These are phyloP conservation scores for Hedychridium roseum DNA, from an alignment of 2,888 invertebrate species.

Conservation along the genomic window DNA sequence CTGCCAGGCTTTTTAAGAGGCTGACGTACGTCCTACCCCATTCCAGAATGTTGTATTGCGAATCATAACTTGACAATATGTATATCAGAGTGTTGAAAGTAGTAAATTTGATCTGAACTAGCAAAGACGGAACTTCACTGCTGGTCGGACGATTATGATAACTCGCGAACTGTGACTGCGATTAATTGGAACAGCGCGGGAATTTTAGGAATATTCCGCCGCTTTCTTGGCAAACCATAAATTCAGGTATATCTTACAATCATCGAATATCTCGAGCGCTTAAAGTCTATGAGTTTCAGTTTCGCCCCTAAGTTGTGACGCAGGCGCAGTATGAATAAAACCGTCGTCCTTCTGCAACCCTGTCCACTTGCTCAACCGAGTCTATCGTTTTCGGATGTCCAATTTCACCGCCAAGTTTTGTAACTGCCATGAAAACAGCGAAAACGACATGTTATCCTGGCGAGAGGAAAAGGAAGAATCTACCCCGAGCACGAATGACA, in stretches of 20 bases:
- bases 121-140: neutral
- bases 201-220: neutral
- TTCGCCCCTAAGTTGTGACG: neutral
- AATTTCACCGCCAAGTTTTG: neutral
- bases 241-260: too few species aligned
- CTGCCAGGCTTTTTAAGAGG: slow-evolving; percentile 53
- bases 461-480: slow-evolving; percentile 13
- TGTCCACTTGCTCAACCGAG: too few species aligned
- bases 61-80: slow-evolving; percentile 24
- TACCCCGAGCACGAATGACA: slow-evolving; percentile 7
- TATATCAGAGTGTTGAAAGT: neutral
- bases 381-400: neutral
- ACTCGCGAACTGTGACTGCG: neutral
- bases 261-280: neutral
- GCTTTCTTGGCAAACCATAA: neutral
- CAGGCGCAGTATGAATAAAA: too few species aligned
- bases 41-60: slow-evolving; percentile 18
- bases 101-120: neutral
- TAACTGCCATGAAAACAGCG: neutral
- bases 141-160: neutral
- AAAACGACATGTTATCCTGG: slow-evolving; percentile 39
- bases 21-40: slow-evolving; percentile 26
- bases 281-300: neutral
- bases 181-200: neutral
- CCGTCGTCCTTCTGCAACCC: too few species aligned